These are phyloP conservation scores for Lottia scabra DNA, from an alignment of 2,888 invertebrate genomes.

Conservation along the genomic window DNA sequence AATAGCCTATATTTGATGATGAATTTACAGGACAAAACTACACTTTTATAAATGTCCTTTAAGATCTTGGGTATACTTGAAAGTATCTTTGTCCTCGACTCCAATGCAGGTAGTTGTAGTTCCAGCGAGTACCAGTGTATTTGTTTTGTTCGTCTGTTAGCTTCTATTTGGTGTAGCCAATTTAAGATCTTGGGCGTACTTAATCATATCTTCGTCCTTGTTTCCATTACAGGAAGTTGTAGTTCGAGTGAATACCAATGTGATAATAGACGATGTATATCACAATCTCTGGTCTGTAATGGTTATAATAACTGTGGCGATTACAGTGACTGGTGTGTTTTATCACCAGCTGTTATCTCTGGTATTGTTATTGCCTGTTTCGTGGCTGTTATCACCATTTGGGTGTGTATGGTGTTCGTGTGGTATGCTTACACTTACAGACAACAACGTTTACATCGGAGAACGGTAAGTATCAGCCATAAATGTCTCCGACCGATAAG, in stretches of 20 bases:
- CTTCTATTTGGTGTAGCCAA: no score
- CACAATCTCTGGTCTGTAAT: neutral
- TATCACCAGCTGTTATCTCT: slow-evolving; percentile 6
- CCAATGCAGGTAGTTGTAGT: no score
- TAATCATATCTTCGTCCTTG: no score
- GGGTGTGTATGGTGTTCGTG: slow-evolving; percentile 4
- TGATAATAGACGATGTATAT: neutral
- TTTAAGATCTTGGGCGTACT: no score
- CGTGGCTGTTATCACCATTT: slow-evolving; percentile 1
- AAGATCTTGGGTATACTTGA: no score
- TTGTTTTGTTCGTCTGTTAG: no score
- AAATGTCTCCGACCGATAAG: no score
- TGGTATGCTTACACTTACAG: slow-evolving; percentile 4
- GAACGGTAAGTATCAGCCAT: neutral
- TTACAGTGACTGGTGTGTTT: slow-evolving; percentile 5
- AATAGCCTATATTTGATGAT: no score
- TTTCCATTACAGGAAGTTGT: neutral
- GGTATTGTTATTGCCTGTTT: slow-evolving; percentile 13
- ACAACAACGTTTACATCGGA: neutral
- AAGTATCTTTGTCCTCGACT: no score
- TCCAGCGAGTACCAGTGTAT: no score
- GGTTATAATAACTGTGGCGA: slow-evolving; percentile 10
- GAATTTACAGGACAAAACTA: no score
- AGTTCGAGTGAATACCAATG: neutral
- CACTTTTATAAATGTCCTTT: no score